Percentiles rank a stretch among this genome's conserved stretches.
phyloP scores from a whole-genome alignment of 2,888 invertebrate species.

The Brenthis hecate region DNA sequence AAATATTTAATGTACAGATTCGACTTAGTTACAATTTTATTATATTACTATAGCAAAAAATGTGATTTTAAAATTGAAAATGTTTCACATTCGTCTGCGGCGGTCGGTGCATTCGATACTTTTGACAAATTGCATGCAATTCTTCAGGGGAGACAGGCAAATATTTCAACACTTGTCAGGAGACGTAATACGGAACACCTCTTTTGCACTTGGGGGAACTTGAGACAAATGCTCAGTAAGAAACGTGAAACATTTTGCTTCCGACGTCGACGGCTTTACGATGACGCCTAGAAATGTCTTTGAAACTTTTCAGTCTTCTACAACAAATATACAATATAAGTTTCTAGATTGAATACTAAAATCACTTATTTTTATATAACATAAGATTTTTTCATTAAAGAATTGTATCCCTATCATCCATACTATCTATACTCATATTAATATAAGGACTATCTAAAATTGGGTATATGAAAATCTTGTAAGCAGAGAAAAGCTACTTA shows the following conservation, averaged over 20 bases:
- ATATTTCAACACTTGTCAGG: slow-evolving; percentile 45
- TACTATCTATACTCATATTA: no score
- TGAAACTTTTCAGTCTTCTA: slow-evolving; percentile 51
- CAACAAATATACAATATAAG: slow-evolving; percentile 47
- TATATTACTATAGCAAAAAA: not conserved
- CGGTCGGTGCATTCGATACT: slow-evolving; percentile 36
- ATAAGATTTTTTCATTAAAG: no score
- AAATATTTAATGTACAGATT: no score
- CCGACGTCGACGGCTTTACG: slow-evolving; percentile 38
- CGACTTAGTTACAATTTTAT: no score
- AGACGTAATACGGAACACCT: slow-evolving; percentile 47
- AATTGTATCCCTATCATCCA: no score
- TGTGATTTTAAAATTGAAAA: slow-evolving; percentile 34
- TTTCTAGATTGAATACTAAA: slow-evolving; percentile 19
- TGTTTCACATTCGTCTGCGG: slow-evolving; percentile 31
- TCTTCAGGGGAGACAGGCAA: slow-evolving; percentile 37
- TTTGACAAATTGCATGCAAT: slow-evolving; percentile 53
- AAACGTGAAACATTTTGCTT: slow-evolving; percentile 54
- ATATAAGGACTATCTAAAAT: no score
- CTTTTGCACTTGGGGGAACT: slow-evolving; percentile 51
- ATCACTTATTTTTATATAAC: no score
- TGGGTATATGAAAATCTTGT: no score
- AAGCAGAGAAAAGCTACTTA: no score
- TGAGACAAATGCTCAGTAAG: slow-evolving; percentile 60
- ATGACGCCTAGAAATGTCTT: slow-evolving; percentile 47